Conservation (phyloP, 2,113 vertebrate species). For the Sardina pilchardus region DNA sequence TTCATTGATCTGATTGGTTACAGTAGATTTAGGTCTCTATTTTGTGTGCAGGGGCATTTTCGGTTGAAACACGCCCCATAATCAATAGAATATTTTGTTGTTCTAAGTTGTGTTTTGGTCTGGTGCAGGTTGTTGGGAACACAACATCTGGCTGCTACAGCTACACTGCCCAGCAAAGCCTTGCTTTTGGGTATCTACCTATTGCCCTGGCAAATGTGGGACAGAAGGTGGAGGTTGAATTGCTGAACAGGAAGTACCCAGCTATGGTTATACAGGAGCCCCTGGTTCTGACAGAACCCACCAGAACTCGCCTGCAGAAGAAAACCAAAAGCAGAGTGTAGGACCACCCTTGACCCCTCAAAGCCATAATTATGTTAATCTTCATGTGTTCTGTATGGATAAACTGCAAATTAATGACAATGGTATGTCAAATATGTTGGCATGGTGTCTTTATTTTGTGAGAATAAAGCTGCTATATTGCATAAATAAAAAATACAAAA, state of each 20-base stretch:
- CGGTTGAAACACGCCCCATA: too few species aligned
- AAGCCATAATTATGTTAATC: not conserved
- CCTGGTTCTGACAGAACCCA: conserved; percentile 86
- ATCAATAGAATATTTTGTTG: not conserved
- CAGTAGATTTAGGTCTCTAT: too few species aligned
- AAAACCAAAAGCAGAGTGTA: conserved; percentile 66
- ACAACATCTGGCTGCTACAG: conserved; percentile 95
- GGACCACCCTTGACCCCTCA: not conserved
- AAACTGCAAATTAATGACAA: not conserved
- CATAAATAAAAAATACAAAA: not conserved
- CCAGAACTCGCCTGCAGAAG: conserved; percentile 79
- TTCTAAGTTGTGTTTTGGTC: not conserved
- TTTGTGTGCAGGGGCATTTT: too few species aligned
- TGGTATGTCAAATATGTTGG: not conserved
- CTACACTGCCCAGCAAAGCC: conserved; percentile 81
- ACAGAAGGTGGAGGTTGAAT: conserved; percentile 89
- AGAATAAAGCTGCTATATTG: not conserved
- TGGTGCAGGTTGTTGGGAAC: conserved; percentile 89
- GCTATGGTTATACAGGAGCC: conserved; percentile 85
- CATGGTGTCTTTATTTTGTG: not conserved
- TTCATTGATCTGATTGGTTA: too few species aligned
- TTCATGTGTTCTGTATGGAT: not conserved
- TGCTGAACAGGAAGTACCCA: conserved; percentile 84
- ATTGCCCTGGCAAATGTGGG: conserved; percentile 79
- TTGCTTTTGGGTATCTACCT: conserved; percentile 92